Evolutionary conservation across 2,113 vertebrate genomes (phyloP).

Genomic region (Epinephelus fuscoguttatus): DNA sequence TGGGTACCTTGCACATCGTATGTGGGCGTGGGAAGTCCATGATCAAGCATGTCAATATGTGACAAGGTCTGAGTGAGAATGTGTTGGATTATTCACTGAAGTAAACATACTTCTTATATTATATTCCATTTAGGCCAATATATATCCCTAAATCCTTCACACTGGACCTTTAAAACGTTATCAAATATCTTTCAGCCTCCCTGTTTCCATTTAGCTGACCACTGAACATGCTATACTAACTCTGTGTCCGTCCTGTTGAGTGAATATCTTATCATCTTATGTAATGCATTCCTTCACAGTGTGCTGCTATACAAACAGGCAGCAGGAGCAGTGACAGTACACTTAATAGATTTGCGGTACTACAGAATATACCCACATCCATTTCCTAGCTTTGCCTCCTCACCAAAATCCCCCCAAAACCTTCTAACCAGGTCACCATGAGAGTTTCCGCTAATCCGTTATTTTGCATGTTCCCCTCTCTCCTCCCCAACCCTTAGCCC

Average conservation of each 20-base stretch:
- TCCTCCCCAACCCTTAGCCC: slow-evolving; percentile 29
- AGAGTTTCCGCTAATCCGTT: slow-evolving; percentile 65
- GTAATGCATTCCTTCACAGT: slow-evolving; percentile 66
- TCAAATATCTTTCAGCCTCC: not conserved
- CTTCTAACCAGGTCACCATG: slow-evolving; percentile 69
- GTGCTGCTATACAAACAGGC: slow-evolving; percentile 27
- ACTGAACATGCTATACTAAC: slow-evolving; percentile 14
- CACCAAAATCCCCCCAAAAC: slow-evolving; percentile 56
- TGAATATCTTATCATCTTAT: slow-evolving; percentile 65
- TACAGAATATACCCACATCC: slow-evolving; percentile 26
- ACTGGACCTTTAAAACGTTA: too few relatives aligned
- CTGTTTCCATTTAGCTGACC: slow-evolving; percentile 29
- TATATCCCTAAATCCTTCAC: too few relatives aligned
- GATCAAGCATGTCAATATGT: too few relatives aligned
- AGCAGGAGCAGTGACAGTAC: slow-evolving; percentile 50
- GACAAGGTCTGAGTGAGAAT: too few relatives aligned
- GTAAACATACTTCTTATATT: too few relatives aligned
- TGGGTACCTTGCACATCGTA: too few relatives aligned
- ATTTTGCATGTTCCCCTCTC: slow-evolving; percentile 71
- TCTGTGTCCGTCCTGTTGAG: slow-evolving; percentile 36
- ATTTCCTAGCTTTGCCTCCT: slow-evolving; percentile 10
- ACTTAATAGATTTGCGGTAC: slow-evolving; percentile 31
- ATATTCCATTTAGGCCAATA: too few relatives aligned
- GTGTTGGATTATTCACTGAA: too few relatives aligned
- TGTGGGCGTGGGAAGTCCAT: too few relatives aligned